Base-by-base conservation (phyloP, 1,140 invertebrate species). In the Drosophila obscura region DNA sequence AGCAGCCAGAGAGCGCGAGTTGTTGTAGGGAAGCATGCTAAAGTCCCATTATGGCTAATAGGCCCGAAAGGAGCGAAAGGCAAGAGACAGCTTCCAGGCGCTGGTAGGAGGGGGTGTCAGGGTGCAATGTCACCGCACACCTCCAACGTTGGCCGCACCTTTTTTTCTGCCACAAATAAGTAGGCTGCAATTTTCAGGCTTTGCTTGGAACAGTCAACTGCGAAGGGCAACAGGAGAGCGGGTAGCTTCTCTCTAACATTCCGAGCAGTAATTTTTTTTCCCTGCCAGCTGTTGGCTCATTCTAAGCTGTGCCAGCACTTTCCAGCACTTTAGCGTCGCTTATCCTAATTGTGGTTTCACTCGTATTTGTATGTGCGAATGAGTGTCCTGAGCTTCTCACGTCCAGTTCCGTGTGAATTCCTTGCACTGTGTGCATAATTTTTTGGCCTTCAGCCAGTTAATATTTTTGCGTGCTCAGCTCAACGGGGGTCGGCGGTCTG, bases 31-130 rank as follows among this genome's bases (percentile, higher is more conserved):
- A 66, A 66, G 77, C 79, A 82, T 82, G 79, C 77, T 73, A 82
- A 73, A 80, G 79, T 73, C 77, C 77, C 79, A 82, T 82, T 82
- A 82, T 67, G 79, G 73, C 77, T 82, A 80, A 80, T 80, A 80
- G 77, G 79, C 73, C 77, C 77, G 69, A 80, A 80, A 77, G 73
- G 77, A 82, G 64, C 63, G 45, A 57, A 67, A 9, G 31, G 39
- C 51, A 63, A 49, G 65, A 78, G 64, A 52, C 77, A 68, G 64
- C 44, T 58, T 57, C 58, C 41, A 63, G 65, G 44, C 61, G 55
- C 48, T 50, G 61, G 19, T 31, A 24, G 35, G 8, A 16, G 11
- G 31, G 16, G n/a, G 39, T 9, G 22, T 24, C 8, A 7, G 4
- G 8, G 8, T 31, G 31, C 31, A 31, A 24, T 24, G 65, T 60